Evolutionary conservation across 2,888 invertebrate genomes (phyloP), one percentile per base, ranked within the genome.

Genomic region (Drosophila cognata): DNA sequence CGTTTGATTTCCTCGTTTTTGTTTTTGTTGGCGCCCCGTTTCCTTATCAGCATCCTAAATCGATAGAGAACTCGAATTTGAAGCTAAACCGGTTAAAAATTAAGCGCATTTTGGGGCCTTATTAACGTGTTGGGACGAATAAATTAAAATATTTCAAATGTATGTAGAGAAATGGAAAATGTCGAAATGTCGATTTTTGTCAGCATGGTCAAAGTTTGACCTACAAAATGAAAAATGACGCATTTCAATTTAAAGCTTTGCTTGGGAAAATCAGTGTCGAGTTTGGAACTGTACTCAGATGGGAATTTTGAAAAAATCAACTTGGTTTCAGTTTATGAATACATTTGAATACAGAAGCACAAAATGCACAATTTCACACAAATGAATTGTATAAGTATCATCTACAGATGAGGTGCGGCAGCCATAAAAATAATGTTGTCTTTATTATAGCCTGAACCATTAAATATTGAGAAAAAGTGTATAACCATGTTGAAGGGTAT

Each of bases 81-180:
- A 80, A 60, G 53, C 13, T 55, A 53, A 82, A 80, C 83, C 81
- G 52, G 73, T 83, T 82, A 6, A 59, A 53, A 43, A 41, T 52
- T 58, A 46, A 59, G 28, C 46, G 48, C 6, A n/a, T 57, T 58
- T 41, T 31, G 6, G 7, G 50, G 8, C 25, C 28, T 33, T 38
- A 28, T 38, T 66, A 69, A 81, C 71, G 55, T 65, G 51, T 69
- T 58, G 38, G 61, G 16, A 11, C 18, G 18, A 16, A 29, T 38
- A 56, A 38, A 38, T 38, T 56, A 13, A n/a, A 57, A n/a, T 11
- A 13, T 13, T 52, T 16, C 8, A 33, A 18, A 16, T 25, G 0
- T 2, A 18, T n/a, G 11, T 18, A 11, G 6, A 25, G 8, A 46
- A 18, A 18, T 25, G 4, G 8, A 2, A 46, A 46, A 25, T 46